Evolutionary conservation across 2,113 vertebrate genomes (phyloP), one percentile per base, ranked within the genome.

Genomic region (Tychaedon coryphoeus): DNA sequence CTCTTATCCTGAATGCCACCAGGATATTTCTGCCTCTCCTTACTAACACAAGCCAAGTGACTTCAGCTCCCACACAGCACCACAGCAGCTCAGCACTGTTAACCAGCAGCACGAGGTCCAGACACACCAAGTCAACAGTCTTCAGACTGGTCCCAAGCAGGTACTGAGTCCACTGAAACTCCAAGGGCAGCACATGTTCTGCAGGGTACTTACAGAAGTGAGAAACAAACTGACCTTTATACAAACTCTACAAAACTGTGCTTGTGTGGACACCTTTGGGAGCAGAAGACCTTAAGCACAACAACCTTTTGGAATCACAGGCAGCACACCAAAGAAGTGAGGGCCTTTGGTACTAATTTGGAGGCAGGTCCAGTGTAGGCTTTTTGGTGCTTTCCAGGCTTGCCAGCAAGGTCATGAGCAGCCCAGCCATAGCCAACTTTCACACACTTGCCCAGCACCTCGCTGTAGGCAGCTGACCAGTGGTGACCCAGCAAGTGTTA

Each of bases 401-500:
- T 62, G 42, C 16, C 54, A 67, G 9, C 31, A 66, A 72, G 34
- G 33, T 36, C 75, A 78, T 1, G 10, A 66, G 31, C 57, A 71
- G 40, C 57, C 78, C n/a, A 47, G 36, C 13, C 42, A 56, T 26
- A 74, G 42, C 10, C 58, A 71, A 34, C 13, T 71, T 43, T 54
- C 43, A 84, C 28, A 79, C 2, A 57, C 23, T 3, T 57, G 36
- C 47, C 20, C 76, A 57, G 45, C 25, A 51, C 25, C 19, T 65
- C 10, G 17, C 6, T 4, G 6, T 23, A 70, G 3, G 0, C 16
- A 74, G 26, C 42, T 67, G 34, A 60, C 7, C 26, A 33, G 54
- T 14, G 26, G 10, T 0, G 0, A 65, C 6, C 9, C 10, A 53
- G 22, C 36, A 66, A 42, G 17, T 5, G 24, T 36, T 53, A 66